These are phyloP conservation scores for Coturnix japonica DNA, from an alignment of 2,113 vertebrate species.

Conservation along the genomic window DNA sequence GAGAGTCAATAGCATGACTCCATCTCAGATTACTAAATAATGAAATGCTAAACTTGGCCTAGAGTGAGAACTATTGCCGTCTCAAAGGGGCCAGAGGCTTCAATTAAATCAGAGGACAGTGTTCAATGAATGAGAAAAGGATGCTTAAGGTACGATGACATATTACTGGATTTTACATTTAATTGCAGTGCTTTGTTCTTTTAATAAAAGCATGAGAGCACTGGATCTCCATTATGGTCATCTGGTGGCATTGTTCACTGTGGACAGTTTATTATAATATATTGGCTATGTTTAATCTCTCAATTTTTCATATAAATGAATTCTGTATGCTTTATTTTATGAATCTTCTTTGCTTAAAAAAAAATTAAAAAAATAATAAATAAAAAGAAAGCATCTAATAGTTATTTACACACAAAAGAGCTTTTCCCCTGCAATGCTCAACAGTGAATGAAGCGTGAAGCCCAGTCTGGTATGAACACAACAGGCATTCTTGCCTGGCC, in stretches of 20 bases:
- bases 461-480: not conserved
- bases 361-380: not conserved
- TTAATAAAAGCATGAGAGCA: conserved; percentile 70
- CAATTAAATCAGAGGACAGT: conserved; percentile 63
- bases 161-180: conserved; percentile 72
- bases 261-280: conserved; percentile 65
- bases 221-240: conserved; percentile 68
- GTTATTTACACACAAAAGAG: conserved; percentile 55
- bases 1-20: conserved; percentile 62
- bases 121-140: conserved; percentile 61
- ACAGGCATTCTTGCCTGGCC: too few species aligned
- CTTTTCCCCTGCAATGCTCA: not conserved
- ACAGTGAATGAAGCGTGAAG: not conserved
- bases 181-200: conserved; percentile 72
- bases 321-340: conserved; percentile 46
- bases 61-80: conserved; percentile 62
- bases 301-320: conserved; percentile 59
- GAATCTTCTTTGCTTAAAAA: conserved; percentile 17
- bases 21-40: conserved; percentile 69
- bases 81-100: conserved; percentile 61
- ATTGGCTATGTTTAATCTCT: conserved; percentile 48
- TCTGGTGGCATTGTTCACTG: conserved; percentile 57
- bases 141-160: conserved; percentile 67
- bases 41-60: conserved; percentile 68
- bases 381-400: conserved; percentile 1